Evolutionary conservation across 2,797 vertebrate genomes (phyloP).

Genomic region (Sebastes dallii): DNA sequence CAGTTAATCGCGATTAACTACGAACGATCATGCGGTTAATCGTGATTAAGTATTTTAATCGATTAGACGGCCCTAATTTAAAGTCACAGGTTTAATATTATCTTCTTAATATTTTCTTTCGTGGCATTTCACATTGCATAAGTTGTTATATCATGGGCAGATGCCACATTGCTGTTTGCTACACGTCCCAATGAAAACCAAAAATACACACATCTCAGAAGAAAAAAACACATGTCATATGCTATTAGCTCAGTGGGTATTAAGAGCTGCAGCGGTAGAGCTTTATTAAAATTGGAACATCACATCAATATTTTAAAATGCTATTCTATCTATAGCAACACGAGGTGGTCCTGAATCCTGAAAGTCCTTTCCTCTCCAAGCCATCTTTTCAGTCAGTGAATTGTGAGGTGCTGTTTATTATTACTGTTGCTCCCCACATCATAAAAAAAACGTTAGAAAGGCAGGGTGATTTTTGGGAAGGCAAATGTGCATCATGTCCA

Average conservation of each 20-base stretch:
- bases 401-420: background rate
- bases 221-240: background rate
- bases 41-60: too few species aligned
- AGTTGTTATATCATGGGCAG: background rate
- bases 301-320: constrained; percentile 44
- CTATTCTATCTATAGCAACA: constrained; percentile 28
- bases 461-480: background rate
- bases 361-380: constrained; percentile 8
- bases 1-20: too few species aligned
- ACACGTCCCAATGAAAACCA: background rate
- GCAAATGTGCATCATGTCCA: background rate
- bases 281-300: constrained; percentile 41
- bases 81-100: background rate
- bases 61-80: background rate
- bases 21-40: too few species aligned
- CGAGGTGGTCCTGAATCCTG: constrained; percentile 19
- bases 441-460: background rate
- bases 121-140: background rate
- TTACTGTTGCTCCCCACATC: background rate
- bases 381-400: background rate
- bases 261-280: background rate
- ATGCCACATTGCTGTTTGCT: background rate
- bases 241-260: constrained; percentile 28
- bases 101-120: background rate
- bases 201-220: background rate